Evolutionary conservation across 2,797 vertebrate species (phyloP), one percentile per base, ranked within the genome.

Genomic region (Peromyscus attwateri): DNA sequence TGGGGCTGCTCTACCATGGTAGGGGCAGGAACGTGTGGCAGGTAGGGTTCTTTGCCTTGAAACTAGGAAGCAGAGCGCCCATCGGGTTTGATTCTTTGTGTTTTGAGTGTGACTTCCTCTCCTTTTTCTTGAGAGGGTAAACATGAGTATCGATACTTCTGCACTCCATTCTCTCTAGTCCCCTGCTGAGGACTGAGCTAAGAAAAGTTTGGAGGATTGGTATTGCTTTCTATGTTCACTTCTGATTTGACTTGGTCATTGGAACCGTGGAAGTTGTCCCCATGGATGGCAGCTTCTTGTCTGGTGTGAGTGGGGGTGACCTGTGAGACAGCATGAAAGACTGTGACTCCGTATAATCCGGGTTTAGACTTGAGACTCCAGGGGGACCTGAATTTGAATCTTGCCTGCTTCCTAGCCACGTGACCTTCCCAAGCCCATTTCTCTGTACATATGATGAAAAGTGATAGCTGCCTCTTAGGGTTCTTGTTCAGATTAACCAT

Each of bases 291-390:
- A 43, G 19, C 49, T 62, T 49, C 70, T 60, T 83, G 2, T 64
- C 34, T 55, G 25, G 8, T n/a, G 29, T 62, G 64, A 68, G 37
- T 87, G 31, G 75, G 25, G 11, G 75, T 25, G 52, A 37, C 3
- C 5, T 88, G 60, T 40, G 70, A 27, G 46, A 55, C 19, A 23
- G 12, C 17, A 8, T 57, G 21, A 55, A 40, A 34, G 40, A 62
- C 52, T 3, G 1, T 37, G 34, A 49, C 3, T 25, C 40, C 1
- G 0, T 25, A 2, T 6, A 81, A 55, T 12, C 8, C 17, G 55
- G 60, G 57, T 7, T 1, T 3, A 27, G n/a, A 60, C 75, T 87
- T 60, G 40, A 79, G 68, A 64, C n/a, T 46, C 23, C 25, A 19
- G 21, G n/a, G 21, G 1, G 4, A 10, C 37, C 60, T 89, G 81